Evolutionary conservation across 1,140 invertebrate genomes (phyloP).

Genomic region (Bombus confusus): DNA sequence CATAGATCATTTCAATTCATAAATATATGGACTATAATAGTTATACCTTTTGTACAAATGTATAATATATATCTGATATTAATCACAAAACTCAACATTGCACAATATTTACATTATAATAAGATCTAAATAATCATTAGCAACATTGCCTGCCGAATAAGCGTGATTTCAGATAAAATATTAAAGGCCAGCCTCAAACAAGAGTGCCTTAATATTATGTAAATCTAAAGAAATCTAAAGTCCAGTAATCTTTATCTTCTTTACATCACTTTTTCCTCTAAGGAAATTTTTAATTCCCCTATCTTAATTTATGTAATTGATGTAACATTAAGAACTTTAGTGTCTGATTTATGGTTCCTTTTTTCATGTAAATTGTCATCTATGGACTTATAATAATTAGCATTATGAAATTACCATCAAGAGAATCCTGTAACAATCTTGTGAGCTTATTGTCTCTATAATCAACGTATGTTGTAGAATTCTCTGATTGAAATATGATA

Average conservation of each 20-base stretch:
- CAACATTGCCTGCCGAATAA: constrained; percentile 42
- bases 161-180: constrained; percentile 26
- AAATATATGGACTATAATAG: background rate
- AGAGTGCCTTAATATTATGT: constrained; percentile 62
- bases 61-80: constrained; percentile 7
- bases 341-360: too few species aligned
- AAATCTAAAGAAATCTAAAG: constrained; percentile 6
- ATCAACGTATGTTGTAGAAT: too few species aligned
- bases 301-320: background rate
- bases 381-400: background rate
- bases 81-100: constrained; percentile 29
- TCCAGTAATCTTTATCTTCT: background rate
- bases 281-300: background rate
- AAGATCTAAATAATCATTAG: constrained; percentile 2
- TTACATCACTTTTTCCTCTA: background rate
- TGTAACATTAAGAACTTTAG: too few species aligned
- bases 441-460: too few species aligned
- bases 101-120: constrained; percentile 39
- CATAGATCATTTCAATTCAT: too few species aligned
- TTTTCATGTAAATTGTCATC: background rate
- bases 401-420: constrained; percentile 5
- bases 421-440: background rate
- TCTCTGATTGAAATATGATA: too few species aligned
- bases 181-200: constrained; percentile 48
- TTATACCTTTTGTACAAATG: constrained; percentile 31